Base-by-base conservation (phyloP, 2,113 vertebrate genomes). In the Coptodon rendalli region DNA sequence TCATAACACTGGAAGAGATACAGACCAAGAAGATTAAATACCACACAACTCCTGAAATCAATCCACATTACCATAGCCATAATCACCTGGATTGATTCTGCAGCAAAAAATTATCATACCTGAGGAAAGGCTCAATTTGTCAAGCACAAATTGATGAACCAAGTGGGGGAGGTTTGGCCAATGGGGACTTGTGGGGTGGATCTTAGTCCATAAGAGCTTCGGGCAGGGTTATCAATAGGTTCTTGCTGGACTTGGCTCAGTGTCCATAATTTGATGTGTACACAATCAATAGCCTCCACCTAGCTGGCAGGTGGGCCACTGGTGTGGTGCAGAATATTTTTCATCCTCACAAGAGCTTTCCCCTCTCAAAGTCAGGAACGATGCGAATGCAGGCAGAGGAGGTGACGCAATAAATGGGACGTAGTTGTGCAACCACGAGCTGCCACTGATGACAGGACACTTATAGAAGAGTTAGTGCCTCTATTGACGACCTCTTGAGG, bases 1-100 rank as follows among this genome's bases (percentile, higher is more conserved):
- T 86, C 81, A 6, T 88, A 82, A 61, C 34, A 59, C 48, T 31
- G 22, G 54, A 89, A 73, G 45, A 89, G 82, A 87, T 81, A 86
- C 85, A 83, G 85, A 80, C 81, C 61, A 50, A 81, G 78, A 85
- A 83, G 91, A 94, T 91, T 53, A 94, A 89, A 93, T 80, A 80
- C 71, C 36, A 36, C 82, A 63, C 80, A 81, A 50, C 78, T 85
- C 84, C 50, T 9, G 24, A 48, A 83, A 95, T 95, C 93, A 85
- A 94, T 95, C 52, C 29, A 7, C 81, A 93, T 95, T 93, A 92
- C 82, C 93, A 94, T 93, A 91, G 63, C 88, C 80, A 92, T 95
- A 95, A 96, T 95, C 85, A 5, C 86, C 76, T 54, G 66, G 22
- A 96, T 95, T 93, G 93, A 95, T 95, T 92, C 40, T 2, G 5